A percentile compares a stretch with the other conserved stretches of the same genome.
Conservation (phyloP, 2,797 vertebrate genomes). For the Gorsachius magnificus region DNA sequence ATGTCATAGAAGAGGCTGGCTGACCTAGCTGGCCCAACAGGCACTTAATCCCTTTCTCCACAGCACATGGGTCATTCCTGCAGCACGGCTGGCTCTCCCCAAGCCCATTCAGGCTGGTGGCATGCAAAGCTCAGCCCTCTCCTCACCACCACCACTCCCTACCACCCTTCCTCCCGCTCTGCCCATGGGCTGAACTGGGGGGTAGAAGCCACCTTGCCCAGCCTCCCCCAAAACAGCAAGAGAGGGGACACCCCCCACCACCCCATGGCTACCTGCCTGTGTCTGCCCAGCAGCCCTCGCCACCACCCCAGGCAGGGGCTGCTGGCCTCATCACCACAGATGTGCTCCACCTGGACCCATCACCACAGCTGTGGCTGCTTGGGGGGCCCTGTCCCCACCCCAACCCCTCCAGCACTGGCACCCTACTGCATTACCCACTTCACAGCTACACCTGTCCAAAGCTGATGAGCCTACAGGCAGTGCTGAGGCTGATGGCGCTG, state of each 20-base stretch:
- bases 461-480: background rate
- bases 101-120: background rate
- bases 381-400: background rate
- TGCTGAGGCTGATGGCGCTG: background rate
- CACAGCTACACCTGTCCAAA: background rate
- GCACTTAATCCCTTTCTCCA: background rate
- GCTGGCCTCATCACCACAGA: background rate
- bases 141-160: background rate
- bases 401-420: background rate
- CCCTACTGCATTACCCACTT: background rate
- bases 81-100: background rate
- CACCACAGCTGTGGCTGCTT: background rate
- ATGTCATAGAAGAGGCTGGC: background rate
- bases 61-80: rapidly evolving
- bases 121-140: background rate
- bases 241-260: background rate
- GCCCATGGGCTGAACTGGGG: background rate
- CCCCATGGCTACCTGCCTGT: rapidly evolving
- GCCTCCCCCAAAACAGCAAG: background rate
- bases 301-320: rapidly evolving
- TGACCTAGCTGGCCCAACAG: rapidly evolving
- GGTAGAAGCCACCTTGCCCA: background rate
- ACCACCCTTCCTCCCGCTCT: background rate
- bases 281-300: background rate
- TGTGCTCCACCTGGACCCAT: background rate